Conservation (phyloP, 2,797 vertebrate genomes). For the Phoebastria nigripes region DNA sequence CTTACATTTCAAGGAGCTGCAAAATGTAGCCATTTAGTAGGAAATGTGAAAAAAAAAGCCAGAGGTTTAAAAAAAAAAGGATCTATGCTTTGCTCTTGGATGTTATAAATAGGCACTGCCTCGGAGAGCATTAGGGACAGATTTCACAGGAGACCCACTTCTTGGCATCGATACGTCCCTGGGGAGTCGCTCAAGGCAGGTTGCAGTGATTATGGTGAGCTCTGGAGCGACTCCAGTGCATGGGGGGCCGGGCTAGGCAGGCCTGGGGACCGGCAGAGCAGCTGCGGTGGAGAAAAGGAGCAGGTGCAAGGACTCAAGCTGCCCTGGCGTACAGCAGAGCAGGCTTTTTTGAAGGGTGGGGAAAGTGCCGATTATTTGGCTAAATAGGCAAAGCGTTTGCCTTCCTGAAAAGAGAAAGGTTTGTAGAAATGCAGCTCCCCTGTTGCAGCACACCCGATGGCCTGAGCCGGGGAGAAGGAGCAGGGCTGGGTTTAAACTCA, state of each 20-base stretch:
- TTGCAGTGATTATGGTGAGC: not conserved
- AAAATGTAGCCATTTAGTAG: not conserved
- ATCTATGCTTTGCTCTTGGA: not conserved
- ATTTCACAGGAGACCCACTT: not conserved
- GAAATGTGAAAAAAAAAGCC: not conserved
- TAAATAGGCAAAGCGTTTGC: not conserved
- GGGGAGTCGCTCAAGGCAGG: not conserved
- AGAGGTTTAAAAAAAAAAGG: not conserved
- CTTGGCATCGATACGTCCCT: not conserved
- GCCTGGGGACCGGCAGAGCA: not conserved
- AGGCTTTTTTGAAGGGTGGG: not conserved
- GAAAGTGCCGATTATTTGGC: not conserved
- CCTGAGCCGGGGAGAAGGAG: not conserved
- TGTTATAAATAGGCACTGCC: not conserved
- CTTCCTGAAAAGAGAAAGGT: not conserved
- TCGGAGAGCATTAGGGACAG: not conserved
- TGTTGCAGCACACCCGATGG: not conserved
- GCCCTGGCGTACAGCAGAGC: not conserved
- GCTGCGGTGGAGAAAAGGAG: not conserved
- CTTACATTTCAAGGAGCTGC: not conserved
- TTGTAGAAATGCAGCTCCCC: not conserved
- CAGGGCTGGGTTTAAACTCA: not conserved
- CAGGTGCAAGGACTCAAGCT: not conserved
- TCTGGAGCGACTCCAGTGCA: not conserved
- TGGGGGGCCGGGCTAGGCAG: fast-evolving